Conservation (phyloP, 2,113 vertebrate genomes). For the Chlorodrepanis virens region DNA sequence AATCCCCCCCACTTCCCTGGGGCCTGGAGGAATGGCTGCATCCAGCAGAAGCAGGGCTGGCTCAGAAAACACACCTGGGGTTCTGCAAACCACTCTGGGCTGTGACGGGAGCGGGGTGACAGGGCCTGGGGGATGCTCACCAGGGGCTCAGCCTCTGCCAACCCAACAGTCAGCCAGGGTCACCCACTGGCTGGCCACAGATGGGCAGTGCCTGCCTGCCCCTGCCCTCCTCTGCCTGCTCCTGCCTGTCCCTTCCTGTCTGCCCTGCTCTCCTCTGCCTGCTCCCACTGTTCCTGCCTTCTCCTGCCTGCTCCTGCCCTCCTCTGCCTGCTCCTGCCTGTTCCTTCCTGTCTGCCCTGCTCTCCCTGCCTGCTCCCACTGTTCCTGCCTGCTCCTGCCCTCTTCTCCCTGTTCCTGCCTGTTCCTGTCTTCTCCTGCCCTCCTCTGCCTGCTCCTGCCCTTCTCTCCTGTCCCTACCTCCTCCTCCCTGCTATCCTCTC, state of each 20-base stretch:
- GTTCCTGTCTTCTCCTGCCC: not conserved
- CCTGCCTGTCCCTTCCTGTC: too few relatives aligned
- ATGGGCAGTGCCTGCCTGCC: not conserved
- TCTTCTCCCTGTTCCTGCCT: not conserved
- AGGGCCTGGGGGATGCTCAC: not conserved
- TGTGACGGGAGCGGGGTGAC: not conserved
- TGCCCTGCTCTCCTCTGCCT: fast-evolving
- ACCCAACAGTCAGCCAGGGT: not conserved
- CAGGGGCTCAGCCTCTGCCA: not conserved
- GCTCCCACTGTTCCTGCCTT: not conserved
- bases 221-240: not conserved
- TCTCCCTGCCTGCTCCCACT: not conserved
- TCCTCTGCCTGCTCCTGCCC: not conserved
- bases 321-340: not conserved
- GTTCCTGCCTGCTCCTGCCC: not conserved
- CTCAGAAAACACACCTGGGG: not conserved
- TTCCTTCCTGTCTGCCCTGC: not conserved
- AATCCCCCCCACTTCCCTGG: not conserved
- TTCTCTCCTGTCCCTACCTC: not conserved
- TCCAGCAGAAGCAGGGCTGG: not conserved
- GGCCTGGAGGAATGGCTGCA: not conserved
- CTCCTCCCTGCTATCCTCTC: too few relatives aligned
- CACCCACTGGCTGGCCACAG: fast-evolving
- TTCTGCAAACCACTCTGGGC: not conserved
- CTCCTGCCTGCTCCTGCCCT: not conserved